Base-by-base conservation (phyloP, 2,888 invertebrate genomes). In the Odiellus spinosus region DNA sequence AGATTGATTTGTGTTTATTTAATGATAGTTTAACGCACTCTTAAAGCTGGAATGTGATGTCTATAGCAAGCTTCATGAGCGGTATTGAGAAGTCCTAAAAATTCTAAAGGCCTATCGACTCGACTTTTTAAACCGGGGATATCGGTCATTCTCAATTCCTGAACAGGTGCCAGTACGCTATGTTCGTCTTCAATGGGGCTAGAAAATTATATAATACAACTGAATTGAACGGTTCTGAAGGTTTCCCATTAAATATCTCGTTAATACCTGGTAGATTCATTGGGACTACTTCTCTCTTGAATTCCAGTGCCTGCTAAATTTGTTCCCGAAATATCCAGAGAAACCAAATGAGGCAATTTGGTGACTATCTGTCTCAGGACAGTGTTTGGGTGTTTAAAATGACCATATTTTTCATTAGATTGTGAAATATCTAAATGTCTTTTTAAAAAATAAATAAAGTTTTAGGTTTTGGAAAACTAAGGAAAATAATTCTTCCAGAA, bases 281-380 rank as follows among this genome's bases (percentile, higher is more conserved):
- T 11, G 17, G 39, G 42, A 33, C 19, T 42, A 36, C 46, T 47
- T 21, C 42, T 46, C 48, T 50, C 53, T 42, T 52, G 55, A 20
- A 56, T 57, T 41, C 85, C 85, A 45, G 77, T 76, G 12, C 91
- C 88, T 36, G 91, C 88, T 54, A 96, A 71, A 71, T 96, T 93
- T 15, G 95, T 95, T 12, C 91, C 91, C 3, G 93, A 90, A 62
- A 96, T 88, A 67, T 96, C 95, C 58, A 96, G 69, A 19, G 84
- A 84, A 38, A 76, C 75, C 49, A 96, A 68, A 44, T 76, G 65
- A 0, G 82, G 81, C 58, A 96, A 71, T 61, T 71, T 76, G 44
- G 73, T 71, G 11, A 91, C 77, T 34, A 96, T 69, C 56, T 73
- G 72, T 18, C 76, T 70, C 36, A 96, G 68, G 26, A 78, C 70